phyloP scores from a whole-genome alignment of 2,888 invertebrate species.

The Hyalella azteca region DNA sequence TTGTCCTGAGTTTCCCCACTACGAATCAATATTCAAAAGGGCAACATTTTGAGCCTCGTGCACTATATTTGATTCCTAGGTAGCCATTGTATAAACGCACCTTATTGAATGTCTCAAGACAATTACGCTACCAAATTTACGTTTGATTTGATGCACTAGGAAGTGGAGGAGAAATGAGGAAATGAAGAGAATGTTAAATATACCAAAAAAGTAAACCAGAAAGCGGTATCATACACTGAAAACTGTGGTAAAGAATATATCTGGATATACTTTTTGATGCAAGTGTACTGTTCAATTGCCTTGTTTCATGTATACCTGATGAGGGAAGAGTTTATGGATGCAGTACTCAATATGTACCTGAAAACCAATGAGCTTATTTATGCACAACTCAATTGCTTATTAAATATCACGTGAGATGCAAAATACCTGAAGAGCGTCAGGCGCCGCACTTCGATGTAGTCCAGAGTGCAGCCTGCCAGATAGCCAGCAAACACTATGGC shows the following conservation, averaged over 20 bases:
- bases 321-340: neutral
- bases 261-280: neutral
- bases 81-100: too few species aligned
- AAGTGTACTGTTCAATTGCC: neutral
- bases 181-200: too few species aligned
- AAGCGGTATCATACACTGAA: too few species aligned
- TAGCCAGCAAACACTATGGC: neutral
- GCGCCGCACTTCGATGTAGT: conserved; percentile 8
- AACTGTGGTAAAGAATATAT: neutral
- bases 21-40: too few species aligned
- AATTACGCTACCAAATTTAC: too few species aligned
- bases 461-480: neutral
- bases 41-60: too few species aligned
- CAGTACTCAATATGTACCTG: neutral
- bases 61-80: too few species aligned
- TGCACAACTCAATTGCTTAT: neutral
- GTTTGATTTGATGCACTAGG: too few species aligned
- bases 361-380: neutral
- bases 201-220: too few species aligned
- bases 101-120: too few species aligned
- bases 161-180: too few species aligned
- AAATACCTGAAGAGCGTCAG: neutral
- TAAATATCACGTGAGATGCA: neutral
- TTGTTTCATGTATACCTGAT: neutral
- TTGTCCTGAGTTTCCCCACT: too few species aligned